Base-by-base conservation (phyloP, 2,888 invertebrate genomes). In the Mantis religiosa region DNA sequence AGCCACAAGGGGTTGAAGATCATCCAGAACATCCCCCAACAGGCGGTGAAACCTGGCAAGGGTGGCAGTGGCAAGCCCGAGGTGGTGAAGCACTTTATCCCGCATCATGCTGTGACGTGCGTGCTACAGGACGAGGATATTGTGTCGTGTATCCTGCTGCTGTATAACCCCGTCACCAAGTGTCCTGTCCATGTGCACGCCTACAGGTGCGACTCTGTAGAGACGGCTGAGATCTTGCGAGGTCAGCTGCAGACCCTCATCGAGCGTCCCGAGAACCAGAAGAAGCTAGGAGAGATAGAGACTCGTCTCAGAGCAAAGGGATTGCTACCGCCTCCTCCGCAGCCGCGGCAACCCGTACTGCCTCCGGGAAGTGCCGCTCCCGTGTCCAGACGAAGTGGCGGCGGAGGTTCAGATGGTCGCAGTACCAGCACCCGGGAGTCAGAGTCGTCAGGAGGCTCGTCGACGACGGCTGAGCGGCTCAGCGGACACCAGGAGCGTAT, bases 151-250 rank as follows among this genome's bases (percentile, higher is more conserved):
- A 98, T 99, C 89, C 95, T 99, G 91, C 94, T 99, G 85, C 95
- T 99, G 1, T 98, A 98, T 93, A 99, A 99, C 94, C 98, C 99
- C 0, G 96, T 98, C 89, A 98, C 98, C 14, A 97, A 97, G 91
- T 98, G 98, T 92, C 98, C 98, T 0, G 96, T 99, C 41, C 99
- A 99, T 92, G 98, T 98, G 3, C 99, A 99, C 93, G 98, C 98
- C 88, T 99, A 96, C 92, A 81, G 90, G 4, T 98, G 98, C 93
- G 99, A 99, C 93, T 98, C 98, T 15, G 96, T 98, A 91, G 97
- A 98, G 92, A 99, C 99, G 28, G 99, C 99, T 0, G 96, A 97
- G 90, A 95, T 98, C 92, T 95, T 99, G 89, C 97, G 96, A 92
- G 95, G 96, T 20, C 98, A 98, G 92, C 94, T 99, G 89, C 97